These are phyloP conservation scores for Bombus cullumanus DNA, from an alignment of 1,140 invertebrate species.

Conservation along the genomic window DNA sequence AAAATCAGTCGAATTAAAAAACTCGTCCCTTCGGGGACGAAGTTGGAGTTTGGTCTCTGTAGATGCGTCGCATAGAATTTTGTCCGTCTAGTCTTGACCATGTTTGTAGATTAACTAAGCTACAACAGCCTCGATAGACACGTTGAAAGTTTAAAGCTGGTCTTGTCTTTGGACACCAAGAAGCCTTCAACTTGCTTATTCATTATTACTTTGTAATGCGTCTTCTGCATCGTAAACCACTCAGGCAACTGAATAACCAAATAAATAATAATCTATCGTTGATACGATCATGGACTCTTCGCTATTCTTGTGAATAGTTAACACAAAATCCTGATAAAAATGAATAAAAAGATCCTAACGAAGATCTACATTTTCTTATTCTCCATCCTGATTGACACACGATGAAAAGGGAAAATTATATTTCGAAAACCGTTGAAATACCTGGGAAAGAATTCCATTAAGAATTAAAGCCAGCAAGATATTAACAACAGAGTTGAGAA, in stretches of 20 bases:
- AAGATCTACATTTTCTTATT: too few relatives aligned
- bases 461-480: too few relatives aligned
- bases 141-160: slow-evolving; percentile 73
- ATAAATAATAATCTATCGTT: too few relatives aligned
- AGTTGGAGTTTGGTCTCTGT: not conserved
- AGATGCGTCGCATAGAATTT: not conserved
- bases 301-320: too few relatives aligned
- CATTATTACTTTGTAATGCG: slow-evolving; percentile 66
- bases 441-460: too few relatives aligned
- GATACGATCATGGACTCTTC: too few relatives aligned
- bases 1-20: not conserved
- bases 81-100: not conserved
- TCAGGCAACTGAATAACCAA: not conserved
- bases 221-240: not conserved
- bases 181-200: slow-evolving; percentile 64
- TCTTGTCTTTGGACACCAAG: slow-evolving; percentile 68
- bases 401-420: too few relatives aligned
- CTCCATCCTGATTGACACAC: too few relatives aligned
- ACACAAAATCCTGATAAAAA: too few relatives aligned
- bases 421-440: too few relatives aligned
- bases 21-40: not conserved
- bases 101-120: slow-evolving; percentile 38
- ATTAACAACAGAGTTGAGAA: too few relatives aligned
- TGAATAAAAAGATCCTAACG: too few relatives aligned
- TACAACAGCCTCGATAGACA: slow-evolving; percentile 66